Percentiles rank a stretch among this genome's conserved stretches.
These are phyloP conservation scores for Cheilosia vulpina DNA, from an alignment of 2,888 invertebrate species.

Conservation along the genomic window DNA sequence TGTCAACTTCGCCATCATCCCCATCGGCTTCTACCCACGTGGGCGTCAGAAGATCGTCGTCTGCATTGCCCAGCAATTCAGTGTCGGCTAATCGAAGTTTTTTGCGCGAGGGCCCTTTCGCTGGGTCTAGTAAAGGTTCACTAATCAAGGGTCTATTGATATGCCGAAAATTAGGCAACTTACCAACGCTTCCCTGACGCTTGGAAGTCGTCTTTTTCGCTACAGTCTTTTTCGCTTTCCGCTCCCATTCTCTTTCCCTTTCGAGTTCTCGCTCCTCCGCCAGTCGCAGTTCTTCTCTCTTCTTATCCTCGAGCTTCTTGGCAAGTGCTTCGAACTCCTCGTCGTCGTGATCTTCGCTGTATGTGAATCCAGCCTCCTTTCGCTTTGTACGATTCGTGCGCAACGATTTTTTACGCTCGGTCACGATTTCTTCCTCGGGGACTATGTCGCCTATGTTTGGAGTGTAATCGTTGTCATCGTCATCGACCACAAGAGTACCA, in stretches of 20 bases:
- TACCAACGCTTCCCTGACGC: constrained; percentile 46
- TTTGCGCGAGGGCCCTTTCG: constrained; percentile 60
- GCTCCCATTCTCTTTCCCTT: constrained; percentile 35
- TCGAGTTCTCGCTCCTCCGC: constrained; percentile 62
- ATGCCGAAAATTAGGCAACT: constrained; percentile 2
- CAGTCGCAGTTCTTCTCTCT: constrained; percentile 49
- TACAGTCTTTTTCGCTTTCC: constrained; percentile 57
- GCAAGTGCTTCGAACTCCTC: constrained; percentile 75
- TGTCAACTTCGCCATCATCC: constrained; percentile 70
- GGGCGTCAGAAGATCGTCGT: constrained; percentile 76
- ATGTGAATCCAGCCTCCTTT: constrained; percentile 77
- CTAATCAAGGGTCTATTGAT: background rate
- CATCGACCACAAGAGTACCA: constrained; percentile 44
- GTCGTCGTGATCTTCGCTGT: constrained; percentile 77
- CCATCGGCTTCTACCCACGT: constrained; percentile 77
- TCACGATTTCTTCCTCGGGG: constrained; percentile 56
- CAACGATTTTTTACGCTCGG: constrained; percentile 76
- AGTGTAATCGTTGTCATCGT: constrained; percentile 64
- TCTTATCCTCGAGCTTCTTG: constrained; percentile 65
- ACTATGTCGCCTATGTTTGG: constrained; percentile 51
- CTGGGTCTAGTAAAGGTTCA: constrained; percentile 20
- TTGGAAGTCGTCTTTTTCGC: constrained; percentile 68
- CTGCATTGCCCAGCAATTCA: constrained; percentile 66
- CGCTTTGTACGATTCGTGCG: constrained; percentile 77
- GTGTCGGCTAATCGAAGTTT: constrained; percentile 59